Base-by-base conservation (phyloP, 2,888 invertebrate genomes). In the Elegia similella region DNA sequence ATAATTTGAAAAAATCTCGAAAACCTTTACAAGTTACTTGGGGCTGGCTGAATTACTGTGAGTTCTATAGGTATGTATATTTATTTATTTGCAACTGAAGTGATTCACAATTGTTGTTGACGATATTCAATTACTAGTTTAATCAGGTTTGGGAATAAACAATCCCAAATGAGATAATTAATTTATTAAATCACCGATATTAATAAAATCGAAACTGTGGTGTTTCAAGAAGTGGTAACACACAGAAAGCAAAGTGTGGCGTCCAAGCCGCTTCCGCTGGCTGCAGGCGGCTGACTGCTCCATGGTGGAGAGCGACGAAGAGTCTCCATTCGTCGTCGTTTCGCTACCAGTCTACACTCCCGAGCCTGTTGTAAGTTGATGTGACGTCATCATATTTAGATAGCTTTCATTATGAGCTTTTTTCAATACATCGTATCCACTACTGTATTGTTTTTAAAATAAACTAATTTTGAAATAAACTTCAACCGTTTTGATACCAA, bases 181-280 rank as follows among this genome's bases (percentile, higher is more conserved):
- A 38, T 12, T 38, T 12, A 1, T n/a, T n/a, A 10, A 38, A 3
- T 12, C 6, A 12, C 6, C 38, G 2, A 34, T 34, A n/a, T n/a
- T n/a, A n/a, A 23, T 17, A 38, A 44, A 46, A 17, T n/a, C 46
- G 10, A 5, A 12, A 38, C 16, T 8, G 23, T 23, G 23, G 1
- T 43, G 32, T 59, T 63, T 59, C 43, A 16, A 13, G 47, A 16
- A 17, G 52, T 16, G 58, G 56, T 62, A 57, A 48, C 10, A 52
- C 46, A 67, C 67, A 76, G 73, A 66, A 59, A 59, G 70, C 66
- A 90, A 88, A 68, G 82, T 89, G 90, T 91, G 88, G 90, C 86
- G 87, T 56, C 87, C 87, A 62, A 83, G 86, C 65, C 80, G 88
- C 23, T 23, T 23, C 23, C 23, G 23, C 2, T 23, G 23, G 23